These are phyloP conservation scores for Volucella bombylans DNA, from an alignment of 2,888 invertebrate genomes.

Conservation along the genomic window DNA sequence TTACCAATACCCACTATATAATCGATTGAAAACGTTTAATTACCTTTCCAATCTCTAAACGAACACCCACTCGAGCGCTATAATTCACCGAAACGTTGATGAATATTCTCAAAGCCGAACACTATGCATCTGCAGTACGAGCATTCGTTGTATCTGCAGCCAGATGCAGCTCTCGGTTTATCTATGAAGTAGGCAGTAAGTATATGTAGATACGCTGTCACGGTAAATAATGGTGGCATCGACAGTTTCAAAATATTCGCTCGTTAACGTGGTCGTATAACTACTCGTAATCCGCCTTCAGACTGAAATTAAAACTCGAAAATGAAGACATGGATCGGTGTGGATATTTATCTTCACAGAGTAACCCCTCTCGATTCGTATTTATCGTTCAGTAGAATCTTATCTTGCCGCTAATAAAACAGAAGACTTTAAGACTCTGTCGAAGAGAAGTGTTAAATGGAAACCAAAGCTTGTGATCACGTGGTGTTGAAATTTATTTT, in stretches of 20 bases:
- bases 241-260: conserved; percentile 45
- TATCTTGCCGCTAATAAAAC: conserved; percentile 32
- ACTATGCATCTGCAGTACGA: conserved; percentile 14
- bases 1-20: conserved; percentile 16
- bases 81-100: conserved; percentile 26
- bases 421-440: conserved; percentile 6
- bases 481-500: conserved; percentile 14
- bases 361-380: background rate
- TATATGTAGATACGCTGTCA: background rate
- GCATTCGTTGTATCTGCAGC: background rate
- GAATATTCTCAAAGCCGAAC: conserved; percentile 22
- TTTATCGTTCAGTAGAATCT: conserved; percentile 20
- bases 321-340: conserved; percentile 4
- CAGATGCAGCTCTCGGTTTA: conserved; percentile 21
- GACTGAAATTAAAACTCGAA: conserved; percentile 23
- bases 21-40: conserved; percentile 54
- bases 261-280: conserved; percentile 38
- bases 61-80: conserved; percentile 55
- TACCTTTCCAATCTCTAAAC: conserved; percentile 61
- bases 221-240: conserved; percentile 18
- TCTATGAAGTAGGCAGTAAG: conserved; percentile 12
- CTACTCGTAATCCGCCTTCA: conserved; percentile 41
- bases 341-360: conserved; percentile 6
- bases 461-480: conserved; percentile 29
- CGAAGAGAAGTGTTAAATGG: conserved; percentile 35